These are phyloP conservation scores for Sarcophaga rosellei DNA, from an alignment of 2,888 invertebrate species.

Conservation along the genomic window DNA sequence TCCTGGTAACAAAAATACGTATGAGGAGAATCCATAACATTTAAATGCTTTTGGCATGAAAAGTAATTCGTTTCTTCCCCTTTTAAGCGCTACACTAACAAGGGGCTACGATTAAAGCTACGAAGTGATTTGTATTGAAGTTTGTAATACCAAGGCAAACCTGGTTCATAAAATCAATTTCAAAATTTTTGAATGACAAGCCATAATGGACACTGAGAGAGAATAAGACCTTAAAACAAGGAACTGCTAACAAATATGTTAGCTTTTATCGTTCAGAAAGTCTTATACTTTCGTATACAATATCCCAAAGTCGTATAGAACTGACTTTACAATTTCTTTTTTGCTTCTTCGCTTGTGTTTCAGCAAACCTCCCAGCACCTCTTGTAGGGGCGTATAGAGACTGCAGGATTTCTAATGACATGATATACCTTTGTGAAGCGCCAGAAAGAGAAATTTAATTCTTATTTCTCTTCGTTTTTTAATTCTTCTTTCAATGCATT, in stretches of 20 bases:
- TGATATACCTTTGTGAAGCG: conserved; percentile 8
- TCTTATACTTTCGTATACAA: too few relatives aligned
- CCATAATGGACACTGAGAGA: too few relatives aligned
- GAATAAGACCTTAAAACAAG: too few relatives aligned
- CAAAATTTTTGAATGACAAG: too few relatives aligned
- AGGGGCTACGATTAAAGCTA: too few relatives aligned
- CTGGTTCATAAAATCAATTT: too few relatives aligned
- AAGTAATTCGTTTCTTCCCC: not conserved
- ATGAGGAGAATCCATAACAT: conserved; percentile 31
- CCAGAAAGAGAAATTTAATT: conserved; percentile 24
- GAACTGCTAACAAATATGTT: too few relatives aligned
- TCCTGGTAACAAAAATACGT: not conserved
- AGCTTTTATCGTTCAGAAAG: too few relatives aligned
- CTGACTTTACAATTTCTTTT: not conserved
- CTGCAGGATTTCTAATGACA: conserved; percentile 11
- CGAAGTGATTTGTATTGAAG: too few relatives aligned
- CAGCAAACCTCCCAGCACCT: not conserved
- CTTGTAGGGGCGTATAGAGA: not conserved
- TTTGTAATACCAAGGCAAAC: too few relatives aligned
- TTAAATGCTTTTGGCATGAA: conserved; percentile 46
- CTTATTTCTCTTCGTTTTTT: not conserved
- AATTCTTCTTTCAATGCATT: not conserved
- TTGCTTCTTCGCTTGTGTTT: not conserved
- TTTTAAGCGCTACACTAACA: too few relatives aligned
- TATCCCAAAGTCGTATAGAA: too few relatives aligned